Conservation (phyloP, 2,797 vertebrate genomes). For the Telmatherina bonti region DNA sequence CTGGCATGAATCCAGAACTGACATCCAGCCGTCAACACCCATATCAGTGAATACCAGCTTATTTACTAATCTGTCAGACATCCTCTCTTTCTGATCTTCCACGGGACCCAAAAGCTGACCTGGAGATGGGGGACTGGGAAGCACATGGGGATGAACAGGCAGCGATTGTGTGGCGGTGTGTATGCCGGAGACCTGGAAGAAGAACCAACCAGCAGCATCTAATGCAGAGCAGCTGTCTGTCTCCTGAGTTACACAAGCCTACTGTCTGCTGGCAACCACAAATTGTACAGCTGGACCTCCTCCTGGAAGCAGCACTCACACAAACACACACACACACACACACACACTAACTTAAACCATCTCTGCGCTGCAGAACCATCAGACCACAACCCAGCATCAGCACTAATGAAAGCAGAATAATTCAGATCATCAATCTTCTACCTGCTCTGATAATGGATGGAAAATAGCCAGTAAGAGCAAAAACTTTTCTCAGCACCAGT, state of each 20-base stretch:
- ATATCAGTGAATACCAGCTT: constrained; percentile 5
- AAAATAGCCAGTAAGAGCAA: constrained; percentile 39
- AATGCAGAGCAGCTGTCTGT: constrained; percentile 82
- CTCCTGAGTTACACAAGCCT: constrained; percentile 74
- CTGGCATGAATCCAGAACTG: constrained; percentile 12
- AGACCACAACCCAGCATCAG: constrained; percentile 41
- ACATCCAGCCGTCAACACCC: constrained; percentile 7
- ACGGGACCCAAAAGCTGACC: constrained; percentile 34
- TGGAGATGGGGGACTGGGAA: constrained; percentile 22
- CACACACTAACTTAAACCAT: constrained; percentile 22
- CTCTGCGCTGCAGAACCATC: constrained; percentile 40
- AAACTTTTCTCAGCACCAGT: constrained; percentile 69
- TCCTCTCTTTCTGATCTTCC: constrained; percentile 3
- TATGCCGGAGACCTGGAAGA: constrained; percentile 54
- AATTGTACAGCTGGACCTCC: constrained; percentile 73
- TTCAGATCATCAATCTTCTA: constrained; percentile 37
- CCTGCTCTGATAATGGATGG: constrained; percentile 38
- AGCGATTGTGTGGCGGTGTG: constrained; percentile 37
- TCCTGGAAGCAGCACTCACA: constrained; percentile 46
- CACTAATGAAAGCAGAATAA: constrained; percentile 38
- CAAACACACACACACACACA: constrained; percentile 9
- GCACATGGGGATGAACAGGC: constrained; percentile 40
- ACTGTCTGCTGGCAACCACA: constrained; percentile 72
- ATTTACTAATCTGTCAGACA: constrained; percentile 44
- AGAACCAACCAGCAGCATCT: constrained; percentile 69